These are phyloP conservation scores for Bombus sylvicola DNA, from an alignment of 1,140 invertebrate species.

Conservation along the genomic window DNA sequence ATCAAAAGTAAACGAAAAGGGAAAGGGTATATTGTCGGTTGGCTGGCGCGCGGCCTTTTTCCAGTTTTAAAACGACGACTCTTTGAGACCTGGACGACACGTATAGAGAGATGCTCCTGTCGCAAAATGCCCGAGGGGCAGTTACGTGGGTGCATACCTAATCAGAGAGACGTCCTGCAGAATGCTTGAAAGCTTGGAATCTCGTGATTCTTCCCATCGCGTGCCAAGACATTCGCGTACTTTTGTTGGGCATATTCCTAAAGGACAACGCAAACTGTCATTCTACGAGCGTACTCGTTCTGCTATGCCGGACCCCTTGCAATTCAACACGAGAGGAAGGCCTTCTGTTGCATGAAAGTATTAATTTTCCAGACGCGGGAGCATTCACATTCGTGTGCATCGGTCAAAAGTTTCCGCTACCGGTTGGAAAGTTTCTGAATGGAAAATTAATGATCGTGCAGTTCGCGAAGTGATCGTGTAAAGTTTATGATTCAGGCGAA, in stretches of 20 bases:
- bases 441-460: background rate
- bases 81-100: conserved; percentile 55
- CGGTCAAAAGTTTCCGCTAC: background rate
- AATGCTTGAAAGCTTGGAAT: conserved; percentile 41
- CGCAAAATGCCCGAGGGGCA: conserved; percentile 44
- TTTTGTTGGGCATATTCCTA: conserved; percentile 37
- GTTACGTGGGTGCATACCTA: conserved; percentile 64
- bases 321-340: background rate
- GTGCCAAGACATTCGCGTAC: conserved; percentile 46
- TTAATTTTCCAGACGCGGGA: conserved; percentile 20
- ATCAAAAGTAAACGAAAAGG: conserved; percentile 25
- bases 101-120: conserved; percentile 53
- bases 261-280: conserved; percentile 40
- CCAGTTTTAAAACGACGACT: conserved; percentile 47
- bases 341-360: background rate
- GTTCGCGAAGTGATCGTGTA: background rate
- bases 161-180: conserved; percentile 55
- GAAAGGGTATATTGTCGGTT: background rate
- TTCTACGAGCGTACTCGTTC: background rate
- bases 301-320: background rate
- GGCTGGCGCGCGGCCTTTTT: background rate
- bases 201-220: conserved; percentile 38
- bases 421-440: background rate
- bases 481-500: background rate
- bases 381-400: conserved; percentile 1